A percentile compares a stretch with the other conserved stretches of the same genome.
phyloP scores from a whole-genome alignment of 2,888 invertebrate genomes.

The Pseudolycoriella hygida region DNA sequence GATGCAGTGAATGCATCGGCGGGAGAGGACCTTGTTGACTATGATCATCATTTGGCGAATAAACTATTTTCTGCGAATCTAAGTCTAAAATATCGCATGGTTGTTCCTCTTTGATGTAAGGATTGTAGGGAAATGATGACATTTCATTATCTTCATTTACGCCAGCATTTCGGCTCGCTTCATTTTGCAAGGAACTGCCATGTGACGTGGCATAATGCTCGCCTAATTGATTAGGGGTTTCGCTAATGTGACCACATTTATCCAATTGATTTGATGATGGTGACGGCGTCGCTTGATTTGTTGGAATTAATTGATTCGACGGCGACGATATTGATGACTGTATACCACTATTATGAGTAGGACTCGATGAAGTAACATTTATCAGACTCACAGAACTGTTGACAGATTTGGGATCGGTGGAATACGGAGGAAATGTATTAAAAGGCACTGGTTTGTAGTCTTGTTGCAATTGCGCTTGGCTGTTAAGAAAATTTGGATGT shows the following conservation, averaged over 20 bases:
- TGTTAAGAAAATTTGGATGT: constrained; percentile 11
- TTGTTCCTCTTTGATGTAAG: constrained; percentile 38
- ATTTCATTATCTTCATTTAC: constrained; percentile 9
- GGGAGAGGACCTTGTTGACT: constrained; percentile 19
- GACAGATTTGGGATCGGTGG: neutral
- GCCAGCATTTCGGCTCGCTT: constrained; percentile 8
- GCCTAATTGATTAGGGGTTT: constrained; percentile 51
- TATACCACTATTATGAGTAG: constrained; percentile 25
- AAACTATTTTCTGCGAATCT: constrained; percentile 77
- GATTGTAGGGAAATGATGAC: constrained; percentile 25
- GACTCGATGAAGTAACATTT: constrained; percentile 28
- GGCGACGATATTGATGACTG: constrained; percentile 52
- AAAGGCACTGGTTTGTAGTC: constrained; percentile 16
- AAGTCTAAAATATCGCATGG: constrained; percentile 59
- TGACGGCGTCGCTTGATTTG: constrained; percentile 47
- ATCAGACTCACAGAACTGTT: constrained; percentile 19
- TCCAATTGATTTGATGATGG: constrained; percentile 63
- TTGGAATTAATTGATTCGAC: constrained; percentile 30
- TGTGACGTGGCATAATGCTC: constrained; percentile 60
- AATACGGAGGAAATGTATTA: constrained; percentile 14
- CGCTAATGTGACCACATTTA: constrained; percentile 66
- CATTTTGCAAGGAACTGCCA: constrained; percentile 25
- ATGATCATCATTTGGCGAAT: constrained; percentile 38
- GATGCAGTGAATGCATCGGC: constrained; percentile 23
- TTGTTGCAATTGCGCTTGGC: constrained; percentile 10